phyloP scores from a whole-genome alignment of 2,797 vertebrate species.

The Lacerta agilis region DNA sequence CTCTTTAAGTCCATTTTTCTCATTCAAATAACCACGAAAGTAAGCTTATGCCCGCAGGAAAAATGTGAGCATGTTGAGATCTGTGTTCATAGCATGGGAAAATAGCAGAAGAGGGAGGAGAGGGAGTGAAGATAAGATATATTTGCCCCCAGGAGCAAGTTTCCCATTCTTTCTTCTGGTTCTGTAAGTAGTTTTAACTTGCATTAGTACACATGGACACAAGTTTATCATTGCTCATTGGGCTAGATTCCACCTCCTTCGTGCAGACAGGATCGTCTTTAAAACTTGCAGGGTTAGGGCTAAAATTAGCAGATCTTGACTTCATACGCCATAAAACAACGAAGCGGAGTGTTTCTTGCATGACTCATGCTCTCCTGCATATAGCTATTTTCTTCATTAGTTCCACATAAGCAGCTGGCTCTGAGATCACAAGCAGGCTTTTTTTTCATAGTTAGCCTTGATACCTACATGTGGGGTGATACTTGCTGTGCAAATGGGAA shows the following conservation, averaged over 20 bases:
- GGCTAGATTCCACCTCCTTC: slow-evolving; percentile 25
- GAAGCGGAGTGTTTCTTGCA: background rate
- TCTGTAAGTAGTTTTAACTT: slow-evolving; percentile 46
- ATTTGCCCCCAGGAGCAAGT: slow-evolving; percentile 68
- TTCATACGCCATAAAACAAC: background rate
- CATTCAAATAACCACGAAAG: slow-evolving; percentile 58
- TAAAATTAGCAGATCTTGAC: slow-evolving; percentile 26
- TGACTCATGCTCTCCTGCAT: background rate
- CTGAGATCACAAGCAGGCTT: background rate
- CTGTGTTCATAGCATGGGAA: slow-evolving; percentile 70
- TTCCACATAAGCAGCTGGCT: background rate
- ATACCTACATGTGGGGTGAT: background rate
- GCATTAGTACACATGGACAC: slow-evolving; percentile 16
- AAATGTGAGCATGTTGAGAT: slow-evolving; percentile 70
- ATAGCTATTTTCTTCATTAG: background rate
- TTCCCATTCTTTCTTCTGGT: slow-evolving; percentile 68
- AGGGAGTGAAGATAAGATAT: slow-evolving; percentile 54
- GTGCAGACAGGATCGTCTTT: slow-evolving; percentile 43
- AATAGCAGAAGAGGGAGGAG: slow-evolving; percentile 70
- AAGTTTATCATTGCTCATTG: slow-evolving; percentile 49
- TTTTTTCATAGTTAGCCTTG: background rate
- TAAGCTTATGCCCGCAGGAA: slow-evolving; percentile 66
- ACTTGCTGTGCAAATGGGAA: background rate
- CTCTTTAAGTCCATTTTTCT: slow-evolving; percentile 46
- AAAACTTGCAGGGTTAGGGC: background rate